phyloP scores from a whole-genome alignment of 2,113 vertebrate species.

The Grus americana region DNA sequence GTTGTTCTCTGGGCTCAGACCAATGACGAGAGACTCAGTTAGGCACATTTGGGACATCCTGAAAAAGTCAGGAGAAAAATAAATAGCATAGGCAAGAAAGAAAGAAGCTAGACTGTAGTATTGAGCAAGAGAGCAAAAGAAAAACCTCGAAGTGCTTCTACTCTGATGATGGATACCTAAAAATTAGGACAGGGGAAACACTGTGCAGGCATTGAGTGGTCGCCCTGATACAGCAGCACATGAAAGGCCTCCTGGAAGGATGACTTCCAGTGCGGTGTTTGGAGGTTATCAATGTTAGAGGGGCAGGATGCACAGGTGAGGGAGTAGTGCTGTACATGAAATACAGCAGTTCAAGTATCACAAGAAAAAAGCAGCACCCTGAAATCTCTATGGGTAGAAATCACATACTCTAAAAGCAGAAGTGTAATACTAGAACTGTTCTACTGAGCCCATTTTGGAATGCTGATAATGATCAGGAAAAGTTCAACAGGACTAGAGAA shows the following conservation, averaged over 20 bases:
- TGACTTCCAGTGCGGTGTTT: accelerated
- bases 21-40: background rate
- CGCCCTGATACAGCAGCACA: background rate
- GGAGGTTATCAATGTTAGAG: background rate
- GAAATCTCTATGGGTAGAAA: background rate
- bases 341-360: background rate
- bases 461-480: background rate
- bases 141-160: background rate
- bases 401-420: background rate
- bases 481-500: background rate
- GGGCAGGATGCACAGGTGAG: background rate
- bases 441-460: background rate
- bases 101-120: background rate
- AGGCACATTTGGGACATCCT: background rate
- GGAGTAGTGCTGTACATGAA: background rate
- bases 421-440: background rate
- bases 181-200: background rate
- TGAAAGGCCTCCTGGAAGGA: background rate
- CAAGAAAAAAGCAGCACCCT: background rate
- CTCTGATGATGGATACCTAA: background rate
- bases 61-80: background rate
- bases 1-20: background rate
- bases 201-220: background rate
- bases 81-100: background rate
- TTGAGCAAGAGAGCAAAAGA: background rate